Percentiles rank a stretch among this genome's conserved stretches.
Conservation (phyloP, 2,797 vertebrate species). For the Molossus alvarezi region DNA sequence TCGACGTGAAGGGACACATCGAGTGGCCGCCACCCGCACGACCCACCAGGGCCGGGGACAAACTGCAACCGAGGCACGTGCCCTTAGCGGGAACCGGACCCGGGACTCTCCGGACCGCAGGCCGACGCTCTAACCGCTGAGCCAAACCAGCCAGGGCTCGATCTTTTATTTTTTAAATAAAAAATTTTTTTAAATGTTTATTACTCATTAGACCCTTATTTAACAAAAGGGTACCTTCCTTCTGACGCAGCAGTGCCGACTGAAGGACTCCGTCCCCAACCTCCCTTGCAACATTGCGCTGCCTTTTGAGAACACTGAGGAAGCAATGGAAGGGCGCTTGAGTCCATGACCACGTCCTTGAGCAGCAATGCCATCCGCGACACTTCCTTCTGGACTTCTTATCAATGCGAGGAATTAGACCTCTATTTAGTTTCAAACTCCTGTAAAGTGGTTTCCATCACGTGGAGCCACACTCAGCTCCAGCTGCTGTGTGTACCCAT, state of each 20-base stretch:
- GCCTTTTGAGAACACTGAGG: background rate
- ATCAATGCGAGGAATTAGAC: background rate
- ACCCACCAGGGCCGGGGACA: too few relatives aligned
- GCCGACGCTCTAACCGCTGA: too few relatives aligned
- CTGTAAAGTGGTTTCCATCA: background rate
- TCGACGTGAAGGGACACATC: too few relatives aligned
- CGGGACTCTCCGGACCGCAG: too few relatives aligned
- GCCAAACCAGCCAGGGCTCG: too few relatives aligned
- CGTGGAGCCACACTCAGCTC: background rate
- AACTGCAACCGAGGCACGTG: too few relatives aligned
- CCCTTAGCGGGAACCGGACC: too few relatives aligned
- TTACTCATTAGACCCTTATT: background rate
- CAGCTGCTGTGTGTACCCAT: background rate
- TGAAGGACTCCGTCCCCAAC: background rate
- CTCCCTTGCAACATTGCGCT: background rate
- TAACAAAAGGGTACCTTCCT: background rate
- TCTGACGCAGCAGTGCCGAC: background rate
- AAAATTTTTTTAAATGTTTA: background rate
- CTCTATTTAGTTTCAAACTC: background rate
- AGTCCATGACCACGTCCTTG: background rate
- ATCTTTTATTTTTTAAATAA: background rate
- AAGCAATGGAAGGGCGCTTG: background rate
- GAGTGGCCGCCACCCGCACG: too few relatives aligned
- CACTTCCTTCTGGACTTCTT: background rate
- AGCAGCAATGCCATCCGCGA: background rate